Evolutionary conservation across 2,797 vertebrate species (phyloP), one percentile per base, ranked within the genome.

Genomic region (Pseudomugil gertrudae): DNA sequence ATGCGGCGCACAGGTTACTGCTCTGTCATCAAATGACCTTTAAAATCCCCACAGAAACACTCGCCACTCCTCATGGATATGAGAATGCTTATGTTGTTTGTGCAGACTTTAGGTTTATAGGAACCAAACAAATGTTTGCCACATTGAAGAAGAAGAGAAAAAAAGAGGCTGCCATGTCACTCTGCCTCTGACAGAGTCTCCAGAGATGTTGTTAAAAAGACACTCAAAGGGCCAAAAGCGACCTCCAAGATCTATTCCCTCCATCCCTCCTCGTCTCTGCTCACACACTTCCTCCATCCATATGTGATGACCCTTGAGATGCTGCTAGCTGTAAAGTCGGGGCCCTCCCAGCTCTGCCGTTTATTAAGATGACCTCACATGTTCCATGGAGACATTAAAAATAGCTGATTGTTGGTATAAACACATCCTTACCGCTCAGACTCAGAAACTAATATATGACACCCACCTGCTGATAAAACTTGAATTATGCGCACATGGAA

Each of bases 271-370:
- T 32, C 9, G 61, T 65, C 66, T 45, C 74, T 75, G 50, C 75
- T 74, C 83, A 77, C 78, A 86, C 77, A 61, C 74, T 72, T 63
- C 62, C 51, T 70, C 70, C 70, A 68, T 80, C 79, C 69, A 79
- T 74, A 77, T 32, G 68, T 64, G 66, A 84, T 57, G 69, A 79
- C 81, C 78, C 72, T 35, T 4, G 55, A 74, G 75, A 72, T 24
- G 69, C 47, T 58, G 69, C 64, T 15, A 51, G 47, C 72, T 80
- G 43, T 57, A 74, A 84, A 74, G 81, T 76, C 66, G 81, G 51
- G 0, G 23, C 30, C 66, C 56, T 59, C 67, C 47, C 43, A 0
- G 4, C 6, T 57, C 45, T 55, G 21, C 70, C 59, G 58, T 57
- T 78, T 62, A 66, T 85, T 74, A 69, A 71, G 76, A 74, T 76